These are phyloP conservation scores for Melopsittacus undulatus DNA, from an alignment of 2,797 vertebrate genomes.

Conservation along the genomic window DNA sequence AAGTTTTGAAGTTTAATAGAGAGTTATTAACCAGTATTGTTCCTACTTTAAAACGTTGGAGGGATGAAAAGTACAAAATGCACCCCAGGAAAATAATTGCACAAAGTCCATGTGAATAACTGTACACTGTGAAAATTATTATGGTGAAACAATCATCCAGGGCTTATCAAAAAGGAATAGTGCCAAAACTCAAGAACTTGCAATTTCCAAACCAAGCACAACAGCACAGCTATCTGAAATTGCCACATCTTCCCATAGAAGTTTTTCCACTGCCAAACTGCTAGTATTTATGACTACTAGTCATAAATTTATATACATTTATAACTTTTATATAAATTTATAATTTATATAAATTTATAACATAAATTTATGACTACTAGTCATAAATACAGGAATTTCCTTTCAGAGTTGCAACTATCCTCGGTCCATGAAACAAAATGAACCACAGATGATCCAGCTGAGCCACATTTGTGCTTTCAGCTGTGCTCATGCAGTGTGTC, in stretches of 20 bases:
- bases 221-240: neutral
- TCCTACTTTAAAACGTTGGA: neutral
- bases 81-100: neutral
- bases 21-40: neutral
- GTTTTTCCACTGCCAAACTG: neutral
- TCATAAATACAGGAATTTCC: neutral
- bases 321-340: too few relatives aligned
- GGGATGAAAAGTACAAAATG: neutral
- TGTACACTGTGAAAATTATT: neutral
- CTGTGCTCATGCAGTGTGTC: neutral
- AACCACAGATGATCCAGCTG: neutral
- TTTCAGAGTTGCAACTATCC: neutral
- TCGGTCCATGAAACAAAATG: neutral
- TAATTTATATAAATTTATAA: too few relatives aligned
- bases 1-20: neutral
- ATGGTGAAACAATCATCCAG: neutral
- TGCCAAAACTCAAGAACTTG: neutral
- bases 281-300: neutral
- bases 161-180: neutral
- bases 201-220: neutral
- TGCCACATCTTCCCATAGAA: neutral
- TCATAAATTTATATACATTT: too few relatives aligned
- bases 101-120: neutral
- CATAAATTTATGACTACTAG: neutral
- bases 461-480: neutral